Base-by-base conservation (phyloP, 2,888 invertebrate genomes). In the Sinopyrophorus schimmeli region DNA sequence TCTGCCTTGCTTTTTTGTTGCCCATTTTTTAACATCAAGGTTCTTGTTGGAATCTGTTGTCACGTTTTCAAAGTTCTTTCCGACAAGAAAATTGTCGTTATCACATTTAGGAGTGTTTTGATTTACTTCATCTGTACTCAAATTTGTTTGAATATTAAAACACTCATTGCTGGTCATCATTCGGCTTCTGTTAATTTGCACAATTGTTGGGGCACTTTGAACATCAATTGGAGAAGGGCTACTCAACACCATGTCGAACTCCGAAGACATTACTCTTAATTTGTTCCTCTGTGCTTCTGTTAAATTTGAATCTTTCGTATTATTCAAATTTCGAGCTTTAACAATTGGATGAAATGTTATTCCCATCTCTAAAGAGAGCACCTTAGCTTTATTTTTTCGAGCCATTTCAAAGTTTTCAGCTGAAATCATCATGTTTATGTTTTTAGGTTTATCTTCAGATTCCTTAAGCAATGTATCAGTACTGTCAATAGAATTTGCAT, bases 281-380 rank as follows among this genome's bases (percentile, higher is more conserved):
- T 80, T 82, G 60, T 85, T 86, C 35, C 74, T 68, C 53, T 83
- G 71, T 0, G 83, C 82, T 43, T 81, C 80, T 7, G 77, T 81
- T 46, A 83, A 76, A 1, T 79, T 78, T 2, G 76, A 75, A 0
- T 62, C 59, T 35, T 63, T 63, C 3, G 58, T 41, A 1, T 65
- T 46, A 31, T 6, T 26, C 38, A 15, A 7, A 26, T 47, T 32
- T 20, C 11, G 74, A 6, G 72, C 54, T 1, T 67, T 55, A 5
- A 15, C 11, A 5, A 24, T 27, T 16, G 27, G 16, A 14, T 28
- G 11, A 30, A 1, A 11, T 14, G 66, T 50, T 2, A 72, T 68
- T 2, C 74, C 77, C 34, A 76, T 74, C 64, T 80, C 79, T 40
- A 77, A 72, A 1, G 72, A 60, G 74, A 81, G 73, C 0, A 80